phyloP scores from a whole-genome alignment of 2,113 vertebrate species.

The Myodes glareolus region DNA sequence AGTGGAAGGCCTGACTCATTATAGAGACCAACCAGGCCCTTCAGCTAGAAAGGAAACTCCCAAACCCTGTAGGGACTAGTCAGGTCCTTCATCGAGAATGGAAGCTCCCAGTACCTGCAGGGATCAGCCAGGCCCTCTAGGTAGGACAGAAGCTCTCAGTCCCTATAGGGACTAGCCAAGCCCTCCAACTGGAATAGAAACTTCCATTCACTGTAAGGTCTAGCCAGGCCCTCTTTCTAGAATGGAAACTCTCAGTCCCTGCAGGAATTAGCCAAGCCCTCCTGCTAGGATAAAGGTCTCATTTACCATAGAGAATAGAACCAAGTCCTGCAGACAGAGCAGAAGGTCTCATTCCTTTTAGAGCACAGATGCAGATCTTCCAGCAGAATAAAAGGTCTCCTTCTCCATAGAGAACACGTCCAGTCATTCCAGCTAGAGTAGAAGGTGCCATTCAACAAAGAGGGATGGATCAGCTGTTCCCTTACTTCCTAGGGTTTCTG shows the following conservation, averaged over 20 bases:
- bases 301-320: neutral
- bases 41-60: neutral
- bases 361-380: no score
- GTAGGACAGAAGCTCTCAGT: neutral
- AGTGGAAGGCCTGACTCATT: neutral
- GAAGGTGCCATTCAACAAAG: neutral
- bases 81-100: no score
- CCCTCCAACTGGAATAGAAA: no score
- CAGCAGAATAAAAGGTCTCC: no score
- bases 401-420: neutral
- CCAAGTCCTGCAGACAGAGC: neutral
- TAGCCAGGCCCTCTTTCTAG: neutral
- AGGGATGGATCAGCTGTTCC: constrained; percentile 40
- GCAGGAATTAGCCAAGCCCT: neutral
- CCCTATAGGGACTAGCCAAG: neutral
- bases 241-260: neutral
- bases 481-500: constrained; percentile 43
- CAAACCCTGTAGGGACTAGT: neutral
- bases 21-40: neutral
- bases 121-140: neutral
- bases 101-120: neutral
- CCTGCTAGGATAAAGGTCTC: neutral
- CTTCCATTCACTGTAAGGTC: neutral
- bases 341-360: neutral
- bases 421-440: neutral